Conservation (phyloP, 2,888 invertebrate genomes). For the Drosophila robusta region DNA sequence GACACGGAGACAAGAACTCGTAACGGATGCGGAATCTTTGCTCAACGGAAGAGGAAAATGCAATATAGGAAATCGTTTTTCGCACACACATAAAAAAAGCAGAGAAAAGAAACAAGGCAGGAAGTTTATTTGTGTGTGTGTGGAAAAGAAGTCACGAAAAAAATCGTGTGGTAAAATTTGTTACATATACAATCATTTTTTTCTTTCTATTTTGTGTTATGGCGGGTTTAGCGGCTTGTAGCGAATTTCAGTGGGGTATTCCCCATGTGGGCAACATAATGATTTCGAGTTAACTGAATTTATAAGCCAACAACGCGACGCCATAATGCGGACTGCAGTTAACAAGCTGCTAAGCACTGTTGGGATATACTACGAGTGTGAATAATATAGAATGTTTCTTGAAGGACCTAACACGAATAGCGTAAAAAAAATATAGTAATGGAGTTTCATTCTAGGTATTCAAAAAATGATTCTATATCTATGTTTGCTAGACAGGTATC, state of each 20-base stretch:
- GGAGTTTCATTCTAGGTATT: too few relatives aligned
- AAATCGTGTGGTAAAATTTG: conserved; percentile 47
- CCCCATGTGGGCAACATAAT: conserved; percentile 25
- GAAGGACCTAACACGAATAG: too few relatives aligned
- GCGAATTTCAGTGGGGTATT: conserved; percentile 6
- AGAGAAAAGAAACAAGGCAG: conserved; percentile 56
- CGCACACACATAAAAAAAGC: conserved; percentile 57
- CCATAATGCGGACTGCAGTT: conserved; percentile 18
- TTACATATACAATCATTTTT: conserved; percentile 20
- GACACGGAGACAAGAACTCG: conserved; percentile 31
- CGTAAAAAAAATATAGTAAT: too few relatives aligned
- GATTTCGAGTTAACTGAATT: conserved; percentile 34
- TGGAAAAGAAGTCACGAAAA: conserved; percentile 23
- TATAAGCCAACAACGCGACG: conserved; percentile 19
- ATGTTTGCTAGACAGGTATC: too few relatives aligned
- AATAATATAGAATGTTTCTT: conserved; percentile 1
- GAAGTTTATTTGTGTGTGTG: conserved; percentile 71
- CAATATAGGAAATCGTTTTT: conserved; percentile 85
- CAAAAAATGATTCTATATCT: too few relatives aligned
- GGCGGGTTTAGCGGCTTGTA: conserved; percentile 6
- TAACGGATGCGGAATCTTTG: conserved; percentile 82
- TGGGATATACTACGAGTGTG: conserved; percentile 1
- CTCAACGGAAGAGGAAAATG: conserved; percentile 83
- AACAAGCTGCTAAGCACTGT: conserved; percentile 16
- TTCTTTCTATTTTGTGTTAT: neutral